Conservation (phyloP, 2,797 vertebrate species). For the Coccyzus lansbergi region DNA sequence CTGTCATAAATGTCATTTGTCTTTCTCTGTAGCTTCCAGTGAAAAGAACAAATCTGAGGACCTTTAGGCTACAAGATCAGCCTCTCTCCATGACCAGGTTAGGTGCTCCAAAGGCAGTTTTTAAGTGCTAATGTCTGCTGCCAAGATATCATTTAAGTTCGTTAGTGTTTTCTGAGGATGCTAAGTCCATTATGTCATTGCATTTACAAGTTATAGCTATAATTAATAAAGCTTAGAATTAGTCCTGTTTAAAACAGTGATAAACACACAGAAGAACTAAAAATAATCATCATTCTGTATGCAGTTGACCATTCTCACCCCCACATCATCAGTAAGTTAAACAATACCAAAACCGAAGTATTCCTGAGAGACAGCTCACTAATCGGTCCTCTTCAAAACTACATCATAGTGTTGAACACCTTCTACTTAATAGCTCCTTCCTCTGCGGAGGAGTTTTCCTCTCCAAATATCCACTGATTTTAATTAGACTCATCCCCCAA, state of each 20-base stretch:
- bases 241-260: not conserved
- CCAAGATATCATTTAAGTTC: not conserved
- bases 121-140: not conserved
- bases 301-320: not conserved
- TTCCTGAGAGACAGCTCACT: not conserved
- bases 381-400: not conserved
- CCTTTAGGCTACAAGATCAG: not conserved
- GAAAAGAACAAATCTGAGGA: not conserved
- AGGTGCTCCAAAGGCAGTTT: not conserved
- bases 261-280: not conserved
- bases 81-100: not conserved
- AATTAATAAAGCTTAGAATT: not conserved
- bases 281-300: not conserved
- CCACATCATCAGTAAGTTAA: not conserved
- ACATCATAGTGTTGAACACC: not conserved
- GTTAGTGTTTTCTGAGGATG: not conserved
- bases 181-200: not conserved
- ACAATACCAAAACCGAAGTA: not conserved
- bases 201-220: not conserved
- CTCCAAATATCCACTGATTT: conserved; percentile 17
- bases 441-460: not conserved
- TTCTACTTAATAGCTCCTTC: not conserved
- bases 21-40: not conserved
- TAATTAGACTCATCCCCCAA: not conserved
- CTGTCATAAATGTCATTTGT: not conserved